phyloP scores from a whole-genome alignment of 35 echinoderm and acorn worm species.

The Stichopus chloronotus region DNA sequence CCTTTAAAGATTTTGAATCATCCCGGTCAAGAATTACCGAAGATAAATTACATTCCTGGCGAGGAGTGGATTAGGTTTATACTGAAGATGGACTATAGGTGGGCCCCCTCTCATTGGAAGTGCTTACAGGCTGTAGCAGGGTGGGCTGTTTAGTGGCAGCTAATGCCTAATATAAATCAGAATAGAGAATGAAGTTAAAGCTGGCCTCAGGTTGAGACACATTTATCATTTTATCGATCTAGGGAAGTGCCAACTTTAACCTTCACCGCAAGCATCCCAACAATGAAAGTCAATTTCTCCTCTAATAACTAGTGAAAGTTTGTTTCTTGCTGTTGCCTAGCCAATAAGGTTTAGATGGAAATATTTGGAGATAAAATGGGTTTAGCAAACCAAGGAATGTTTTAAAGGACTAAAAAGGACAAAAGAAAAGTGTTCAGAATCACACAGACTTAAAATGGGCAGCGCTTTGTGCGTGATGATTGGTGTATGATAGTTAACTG shows the following conservation, averaged over 20 bases:
- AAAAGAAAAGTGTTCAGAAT: too few relatives aligned
- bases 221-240: slow-evolving; percentile 32
- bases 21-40: not conserved
- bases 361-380: slow-evolving; percentile 29
- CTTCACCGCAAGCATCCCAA: not conserved
- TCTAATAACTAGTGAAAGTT: slow-evolving; percentile 36
- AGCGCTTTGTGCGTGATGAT: too few relatives aligned
- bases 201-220: not conserved
- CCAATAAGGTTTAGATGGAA: slow-evolving; percentile 37
- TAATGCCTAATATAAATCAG: slow-evolving; percentile 45
- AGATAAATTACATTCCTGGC: not conserved
- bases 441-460: too few relatives aligned
- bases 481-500: too few relatives aligned
- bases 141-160: slow-evolving; percentile 37
- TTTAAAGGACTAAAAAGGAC: too few relatives aligned
- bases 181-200: not conserved
- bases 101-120: slow-evolving; percentile 3
- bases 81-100: not conserved
- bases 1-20: not conserved
- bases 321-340: slow-evolving; percentile 22
- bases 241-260: not conserved
- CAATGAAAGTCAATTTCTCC: slow-evolving; percentile 50
- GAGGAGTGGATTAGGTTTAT: not conserved
- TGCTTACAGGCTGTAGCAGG: not conserved
- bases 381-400: not conserved